A percentile compares a stretch with the other conserved stretches of the same genome.
Evolutionary conservation across 2,113 vertebrate species (phyloP).

Genomic region (Gambusia holbrooki): DNA sequence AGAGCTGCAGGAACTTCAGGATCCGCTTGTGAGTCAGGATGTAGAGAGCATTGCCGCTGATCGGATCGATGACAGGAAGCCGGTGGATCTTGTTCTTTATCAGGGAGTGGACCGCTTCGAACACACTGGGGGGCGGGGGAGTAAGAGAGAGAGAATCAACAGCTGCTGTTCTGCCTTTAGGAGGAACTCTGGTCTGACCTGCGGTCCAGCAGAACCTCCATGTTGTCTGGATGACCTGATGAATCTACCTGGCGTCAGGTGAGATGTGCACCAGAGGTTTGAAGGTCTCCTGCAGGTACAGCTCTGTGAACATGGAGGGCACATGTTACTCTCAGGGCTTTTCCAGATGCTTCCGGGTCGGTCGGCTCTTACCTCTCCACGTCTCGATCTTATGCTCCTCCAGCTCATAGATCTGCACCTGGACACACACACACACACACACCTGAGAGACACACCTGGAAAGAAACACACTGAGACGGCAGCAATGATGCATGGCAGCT

Average conservation of each 20-base stretch:
- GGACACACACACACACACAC: constrained; percentile 26
- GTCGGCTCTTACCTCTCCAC: constrained; percentile 86
- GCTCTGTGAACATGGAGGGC: constrained; percentile 80
- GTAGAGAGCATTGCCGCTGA: constrained; percentile 98
- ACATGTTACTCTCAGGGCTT: not conserved
- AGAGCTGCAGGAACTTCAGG: constrained; percentile 99
- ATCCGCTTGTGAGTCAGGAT: constrained; percentile 99
- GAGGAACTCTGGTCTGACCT: not conserved
- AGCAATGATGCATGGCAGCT: not conserved
- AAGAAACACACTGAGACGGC: too few relatives aligned
- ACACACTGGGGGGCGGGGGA: constrained; percentile 77
- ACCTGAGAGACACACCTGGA: not conserved
- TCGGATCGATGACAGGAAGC: constrained; percentile 94
- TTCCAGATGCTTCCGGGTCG: not conserved
- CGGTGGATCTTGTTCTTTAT: constrained; percentile 99
- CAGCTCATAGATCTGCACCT: constrained; percentile 99
- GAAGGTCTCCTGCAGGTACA: constrained; percentile 99
- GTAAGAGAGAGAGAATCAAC: not conserved
- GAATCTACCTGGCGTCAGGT: constrained; percentile 91
- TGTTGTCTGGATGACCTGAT: too few relatives aligned
- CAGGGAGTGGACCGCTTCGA: constrained; percentile 94
- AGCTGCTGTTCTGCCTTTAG: not conserved
- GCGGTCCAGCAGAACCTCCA: too few relatives aligned
- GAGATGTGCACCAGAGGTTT: constrained; percentile 98
- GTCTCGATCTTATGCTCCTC: constrained; percentile 99